A percentile compares a stretch with the other conserved stretches of the same genome.
phyloP scores from a whole-genome alignment of 2,797 vertebrate species.

The Valencia hispanica region DNA sequence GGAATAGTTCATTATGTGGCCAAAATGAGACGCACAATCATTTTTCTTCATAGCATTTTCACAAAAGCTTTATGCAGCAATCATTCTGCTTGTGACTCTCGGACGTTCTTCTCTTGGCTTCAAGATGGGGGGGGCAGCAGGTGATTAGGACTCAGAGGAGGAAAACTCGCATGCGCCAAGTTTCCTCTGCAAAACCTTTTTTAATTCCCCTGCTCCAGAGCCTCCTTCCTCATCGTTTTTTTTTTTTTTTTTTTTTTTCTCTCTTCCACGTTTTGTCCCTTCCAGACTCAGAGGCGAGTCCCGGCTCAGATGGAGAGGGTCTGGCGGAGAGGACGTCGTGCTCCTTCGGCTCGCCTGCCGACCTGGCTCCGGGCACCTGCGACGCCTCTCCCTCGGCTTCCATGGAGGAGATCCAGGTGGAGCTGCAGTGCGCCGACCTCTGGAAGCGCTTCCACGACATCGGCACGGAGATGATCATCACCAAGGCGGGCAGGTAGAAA shows the following conservation, averaged over 20 bases:
- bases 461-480: slow-evolving; percentile 99
- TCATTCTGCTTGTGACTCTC: slow-evolving; percentile 53
- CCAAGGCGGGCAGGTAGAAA: slow-evolving; percentile 98
- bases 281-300: slow-evolving; percentile 95
- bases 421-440: slow-evolving; percentile 96
- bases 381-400: slow-evolving; percentile 87
- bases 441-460: slow-evolving; percentile 99
- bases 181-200: slow-evolving; percentile 58
- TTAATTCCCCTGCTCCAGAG: slow-evolving; percentile 42
- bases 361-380: slow-evolving; percentile 83
- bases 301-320: slow-evolving; percentile 92
- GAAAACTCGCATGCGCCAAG: slow-evolving; percentile 39
- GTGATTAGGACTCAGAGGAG: slow-evolving; percentile 59
- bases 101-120: too few species aligned
- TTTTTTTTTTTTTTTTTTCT: too few species aligned
- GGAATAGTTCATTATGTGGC: slow-evolving; percentile 48
- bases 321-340: slow-evolving; percentile 93
- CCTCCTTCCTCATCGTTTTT: slow-evolving; percentile 37
- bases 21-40: slow-evolving; percentile 33
- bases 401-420: slow-evolving; percentile 99
- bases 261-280: slow-evolving; percentile 19
- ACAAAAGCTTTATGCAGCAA: slow-evolving; percentile 54
- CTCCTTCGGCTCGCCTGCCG: slow-evolving; percentile 88
- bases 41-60: slow-evolving; percentile 39
- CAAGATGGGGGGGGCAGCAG: slow-evolving; percentile 64